Base-by-base conservation (phyloP, 2,113 vertebrate genomes). In the Morone saxatilis region DNA sequence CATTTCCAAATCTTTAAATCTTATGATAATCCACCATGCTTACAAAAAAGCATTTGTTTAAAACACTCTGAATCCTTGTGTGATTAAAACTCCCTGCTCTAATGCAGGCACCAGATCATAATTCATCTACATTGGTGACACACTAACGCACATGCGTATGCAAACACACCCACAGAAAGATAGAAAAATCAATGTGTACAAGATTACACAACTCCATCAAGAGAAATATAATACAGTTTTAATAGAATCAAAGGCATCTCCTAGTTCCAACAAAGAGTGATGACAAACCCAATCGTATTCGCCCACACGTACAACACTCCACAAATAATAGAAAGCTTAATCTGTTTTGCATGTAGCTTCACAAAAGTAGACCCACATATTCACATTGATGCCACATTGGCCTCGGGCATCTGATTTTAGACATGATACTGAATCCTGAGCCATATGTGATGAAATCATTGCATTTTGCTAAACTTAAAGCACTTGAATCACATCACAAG, bases 1-100 rank as follows among this genome's bases (percentile, higher is more conserved):
- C 87, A 91, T 93, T 94, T 90, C 86, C 90, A 93, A 93, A 94
- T 94, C 94, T 94, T 93, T 93, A 95, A 94, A 95, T 95, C 93
- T 93, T 92, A 83, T 86, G 92, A 91, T 96, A 95, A 95, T 95
- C 95, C 94, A 70, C 75, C 78, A 69, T 88, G 90, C 92, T 93
- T 94, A 92, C 89, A 95, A 93, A 94, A 91, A 92, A 85, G 81
- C 90, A 90, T 94, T 94, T 90, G 90, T 93, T 93, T 92, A 90
- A 93, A 94, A 94, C 85, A 89, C 91, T 90, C 88, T 40, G 85
- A 94, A 94, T 95, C 91, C 91, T 81, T 51, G 85, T 94, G 92
- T 91, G 94, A 95, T 95, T 95, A 95, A 95, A 94, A 88, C 89
- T 88, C 85, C 82, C 91, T 61, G 77, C 81, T 86, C 63, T 91